phyloP scores from a whole-genome alignment of 2,797 vertebrate species.

The Dendrocincla fuliginosa region DNA sequence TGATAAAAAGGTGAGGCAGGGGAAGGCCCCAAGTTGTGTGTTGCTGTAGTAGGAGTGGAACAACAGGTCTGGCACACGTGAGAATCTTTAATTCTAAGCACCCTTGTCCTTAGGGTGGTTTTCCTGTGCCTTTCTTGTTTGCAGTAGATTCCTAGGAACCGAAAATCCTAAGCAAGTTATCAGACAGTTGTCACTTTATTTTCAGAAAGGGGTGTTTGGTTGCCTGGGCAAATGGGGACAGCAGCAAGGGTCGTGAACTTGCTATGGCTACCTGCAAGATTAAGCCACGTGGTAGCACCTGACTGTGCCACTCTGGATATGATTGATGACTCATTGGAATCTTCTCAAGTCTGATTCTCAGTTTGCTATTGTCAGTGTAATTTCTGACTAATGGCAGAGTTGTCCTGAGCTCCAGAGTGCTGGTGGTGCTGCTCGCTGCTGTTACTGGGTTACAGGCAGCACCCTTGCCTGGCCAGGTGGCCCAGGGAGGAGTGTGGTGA shows the following conservation, averaged over 20 bases:
- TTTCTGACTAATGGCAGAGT: neutral
- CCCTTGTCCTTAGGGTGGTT: neutral
- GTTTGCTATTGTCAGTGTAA: neutral
- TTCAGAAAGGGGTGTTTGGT: neutral
- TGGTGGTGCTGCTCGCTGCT: neutral
- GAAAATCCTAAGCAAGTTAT: neutral
- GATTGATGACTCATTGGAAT: neutral
- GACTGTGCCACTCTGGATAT: neutral
- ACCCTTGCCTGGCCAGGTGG: accelerated
- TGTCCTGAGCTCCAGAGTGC: neutral
- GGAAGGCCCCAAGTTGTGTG: neutral
- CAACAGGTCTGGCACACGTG: neutral
- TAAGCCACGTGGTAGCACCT: accelerated
- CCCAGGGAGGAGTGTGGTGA: neutral
- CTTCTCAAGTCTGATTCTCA: neutral
- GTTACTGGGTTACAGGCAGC: neutral
- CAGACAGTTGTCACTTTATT: neutral
- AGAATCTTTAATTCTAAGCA: neutral
- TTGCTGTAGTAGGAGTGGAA: neutral
- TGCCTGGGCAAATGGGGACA: neutral
- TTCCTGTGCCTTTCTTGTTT: neutral
- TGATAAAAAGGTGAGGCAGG: neutral
- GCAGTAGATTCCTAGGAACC: neutral
- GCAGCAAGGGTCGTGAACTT: neutral
- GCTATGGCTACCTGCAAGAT: no score